Conservation (phyloP, 2,113 vertebrate species). For the Zosterops pallidus region DNA sequence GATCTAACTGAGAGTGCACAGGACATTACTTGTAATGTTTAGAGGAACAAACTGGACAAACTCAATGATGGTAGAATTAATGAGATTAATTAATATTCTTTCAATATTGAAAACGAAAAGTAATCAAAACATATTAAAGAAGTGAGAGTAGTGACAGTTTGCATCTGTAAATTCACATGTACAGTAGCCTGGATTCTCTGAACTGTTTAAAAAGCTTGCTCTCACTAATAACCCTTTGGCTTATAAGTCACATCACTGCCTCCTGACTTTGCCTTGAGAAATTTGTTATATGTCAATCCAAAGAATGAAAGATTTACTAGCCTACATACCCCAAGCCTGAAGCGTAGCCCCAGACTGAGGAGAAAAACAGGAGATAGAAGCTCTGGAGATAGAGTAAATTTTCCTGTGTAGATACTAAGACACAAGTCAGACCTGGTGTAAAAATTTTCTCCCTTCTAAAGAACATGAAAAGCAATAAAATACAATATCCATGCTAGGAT, state of each 20-base stretch:
- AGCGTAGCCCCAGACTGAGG: background rate
- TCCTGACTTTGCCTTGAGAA: background rate
- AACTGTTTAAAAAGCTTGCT: background rate
- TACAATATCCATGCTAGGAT: background rate
- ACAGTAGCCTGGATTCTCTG: background rate
- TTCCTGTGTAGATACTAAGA: background rate
- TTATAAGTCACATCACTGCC: background rate
- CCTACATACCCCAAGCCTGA: background rate
- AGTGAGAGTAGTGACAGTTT: rapidly evolving
- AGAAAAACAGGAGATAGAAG: background rate
- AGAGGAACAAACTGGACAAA: background rate
- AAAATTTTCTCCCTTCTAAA: background rate
- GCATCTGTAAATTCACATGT: background rate
- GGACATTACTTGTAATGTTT: background rate
- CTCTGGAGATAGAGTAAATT: background rate
- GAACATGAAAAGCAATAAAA: background rate
- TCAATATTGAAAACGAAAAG: background rate
- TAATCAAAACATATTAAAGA: background rate
- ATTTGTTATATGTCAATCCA: background rate
- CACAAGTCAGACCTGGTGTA: background rate
- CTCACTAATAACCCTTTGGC: background rate
- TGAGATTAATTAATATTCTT: background rate
- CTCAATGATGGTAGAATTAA: background rate
- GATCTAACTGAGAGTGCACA: background rate
- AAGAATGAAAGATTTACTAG: background rate